A percentile compares a stretch with the other conserved stretches of the same genome.
Conservation (phyloP, 2,113 vertebrate species). For the Ascaphus truei region DNA sequence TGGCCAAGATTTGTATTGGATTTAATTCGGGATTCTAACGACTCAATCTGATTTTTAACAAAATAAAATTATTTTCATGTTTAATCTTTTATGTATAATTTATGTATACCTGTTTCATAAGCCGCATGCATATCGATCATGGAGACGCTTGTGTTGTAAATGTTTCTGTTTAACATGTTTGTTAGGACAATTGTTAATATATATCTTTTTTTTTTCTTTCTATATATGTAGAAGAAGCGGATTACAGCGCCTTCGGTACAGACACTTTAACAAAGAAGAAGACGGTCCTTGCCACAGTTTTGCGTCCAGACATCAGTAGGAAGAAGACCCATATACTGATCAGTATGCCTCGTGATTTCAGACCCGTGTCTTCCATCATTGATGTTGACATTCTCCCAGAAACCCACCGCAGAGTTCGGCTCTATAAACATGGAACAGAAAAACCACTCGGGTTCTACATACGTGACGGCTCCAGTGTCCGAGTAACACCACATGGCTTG, state of each 20-base stretch:
- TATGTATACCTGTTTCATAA: no score
- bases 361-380: conserved; percentile 94
- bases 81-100: no score
- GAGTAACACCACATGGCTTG: conserved; percentile 86
- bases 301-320: conserved; percentile 79
- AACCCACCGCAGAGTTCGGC: conserved; percentile 86
- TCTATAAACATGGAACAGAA: conserved; percentile 93
- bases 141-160: no score
- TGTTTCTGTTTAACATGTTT: no score
- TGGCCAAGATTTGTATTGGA: no score
- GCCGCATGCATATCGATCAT: no score
- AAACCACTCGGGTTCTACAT: conserved; percentile 96
- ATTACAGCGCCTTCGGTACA: conserved; percentile 88
- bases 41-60: no score
- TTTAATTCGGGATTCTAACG: no score
- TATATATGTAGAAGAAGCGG: conserved; percentile 85
- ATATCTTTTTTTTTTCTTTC: neutral
- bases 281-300: conserved; percentile 80
- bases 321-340: conserved; percentile 89
- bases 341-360: conserved; percentile 91
- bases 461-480: conserved; percentile 89
- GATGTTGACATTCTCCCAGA: conserved; percentile 96
- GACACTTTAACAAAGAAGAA: conserved; percentile 88
- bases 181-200: no score
- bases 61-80: no score